Base-by-base conservation (phyloP, 2,797 vertebrate species). In the Philypnodon macrostomus region DNA sequence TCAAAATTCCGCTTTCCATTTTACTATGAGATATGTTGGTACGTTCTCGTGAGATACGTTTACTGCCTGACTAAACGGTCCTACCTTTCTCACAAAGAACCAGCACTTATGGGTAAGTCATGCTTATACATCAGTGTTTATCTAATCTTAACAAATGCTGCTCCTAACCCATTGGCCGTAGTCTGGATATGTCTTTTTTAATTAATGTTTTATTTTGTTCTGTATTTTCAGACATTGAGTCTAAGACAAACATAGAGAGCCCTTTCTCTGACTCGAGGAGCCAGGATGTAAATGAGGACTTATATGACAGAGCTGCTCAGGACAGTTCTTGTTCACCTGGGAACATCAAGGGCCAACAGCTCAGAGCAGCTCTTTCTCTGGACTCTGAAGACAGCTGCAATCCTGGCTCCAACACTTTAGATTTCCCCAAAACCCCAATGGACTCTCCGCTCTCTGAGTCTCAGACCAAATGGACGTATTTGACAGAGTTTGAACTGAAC, bases 11-110 rank as follows among this genome's bases (percentile, higher is more conserved):
- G 96, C 2, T 98, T 98, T 85, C 96, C 96, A 12, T 98, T 98
- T 88, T 98, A 95, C 90, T 94, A 95, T 84, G 96, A 98, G 83
- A 98, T 98, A 73, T 95, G 94, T 85, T 98, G 96, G 96, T 98
- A 98, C 84, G 96, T 98, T 71, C 80, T 98, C 89, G 96, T 98
- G 89, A 89, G 95, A 81, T 98, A 98, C 31, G 87, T 95, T 60
- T 90, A 92, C 89, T 96, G 93, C 79, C 87, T 98, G 85, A 97
- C 95, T 78, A 94, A 91, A 79, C 91, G 91, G 40, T 95, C 94
- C 72, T 89, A 96, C 89, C 89, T 96, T 62, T 91, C 88, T 76
- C 91, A 81, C 59, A 92, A 83, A 80, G 93, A 93, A 65, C 83
- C 90, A 13, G 81, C 84, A 75, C 73, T 90, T 53, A 82, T 87